phyloP scores from a whole-genome alignment of 1,140 invertebrate species.

The Trypoxylus dichotomus region DNA sequence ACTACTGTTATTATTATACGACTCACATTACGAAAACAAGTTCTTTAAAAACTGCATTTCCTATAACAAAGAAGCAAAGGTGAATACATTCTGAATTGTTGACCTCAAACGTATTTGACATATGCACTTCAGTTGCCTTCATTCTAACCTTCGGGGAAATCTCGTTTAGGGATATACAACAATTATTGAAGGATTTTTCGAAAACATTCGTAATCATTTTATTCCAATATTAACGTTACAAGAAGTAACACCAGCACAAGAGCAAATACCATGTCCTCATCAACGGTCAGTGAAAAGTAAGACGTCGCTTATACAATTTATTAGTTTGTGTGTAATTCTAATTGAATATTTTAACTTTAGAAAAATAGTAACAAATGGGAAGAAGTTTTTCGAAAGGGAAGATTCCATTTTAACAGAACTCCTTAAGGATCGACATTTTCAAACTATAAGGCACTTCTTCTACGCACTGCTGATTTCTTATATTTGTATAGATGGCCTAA shows the following conservation, averaged over 20 bases:
- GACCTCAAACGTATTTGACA: background rate
- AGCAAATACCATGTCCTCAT: background rate
- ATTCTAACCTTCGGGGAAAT: background rate
- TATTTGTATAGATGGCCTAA: background rate
- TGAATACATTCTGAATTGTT: background rate
- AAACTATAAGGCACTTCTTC: background rate
- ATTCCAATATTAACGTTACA: background rate
- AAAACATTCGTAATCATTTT: background rate
- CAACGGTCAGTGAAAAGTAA: background rate
- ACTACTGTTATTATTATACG: too few species aligned
- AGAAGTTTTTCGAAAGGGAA: background rate
- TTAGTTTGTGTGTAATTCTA: background rate
- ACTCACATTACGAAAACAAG: too few species aligned
- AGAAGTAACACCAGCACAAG: background rate
- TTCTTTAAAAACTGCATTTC: background rate
- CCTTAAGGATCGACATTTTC: background rate
- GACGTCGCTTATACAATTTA: background rate
- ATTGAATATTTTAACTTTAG: background rate
- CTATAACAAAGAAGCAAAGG: background rate
- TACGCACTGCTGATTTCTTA: background rate
- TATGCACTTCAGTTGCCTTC: background rate
- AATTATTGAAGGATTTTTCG: background rate
- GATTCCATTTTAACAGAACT: background rate
- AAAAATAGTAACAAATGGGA: background rate
- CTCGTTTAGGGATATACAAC: background rate